Percentiles rank a stretch among this genome's conserved stretches.
phyloP scores from a whole-genome alignment of 1,140 invertebrate species.

The Anastrepha ludens region DNA sequence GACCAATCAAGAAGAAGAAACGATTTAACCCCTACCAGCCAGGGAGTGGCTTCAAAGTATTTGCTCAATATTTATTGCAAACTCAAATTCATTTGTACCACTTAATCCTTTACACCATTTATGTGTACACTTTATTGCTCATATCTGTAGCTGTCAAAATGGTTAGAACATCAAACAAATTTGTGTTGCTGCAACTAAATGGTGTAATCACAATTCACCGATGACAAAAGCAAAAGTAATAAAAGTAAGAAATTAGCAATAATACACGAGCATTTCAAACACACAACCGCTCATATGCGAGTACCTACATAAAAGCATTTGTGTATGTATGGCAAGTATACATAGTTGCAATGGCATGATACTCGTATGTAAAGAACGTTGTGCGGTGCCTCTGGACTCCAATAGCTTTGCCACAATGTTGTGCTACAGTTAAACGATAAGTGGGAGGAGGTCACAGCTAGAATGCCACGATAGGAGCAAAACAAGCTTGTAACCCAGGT shows the following conservation, averaged over 20 bases:
- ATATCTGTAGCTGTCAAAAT: background rate
- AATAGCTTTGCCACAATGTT: slow-evolving; percentile 12
- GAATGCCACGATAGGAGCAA: background rate
- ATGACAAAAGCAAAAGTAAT: background rate
- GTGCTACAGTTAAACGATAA: slow-evolving; percentile 27
- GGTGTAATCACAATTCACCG: slow-evolving; percentile 4
- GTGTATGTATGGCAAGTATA: background rate
- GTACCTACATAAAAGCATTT: background rate
- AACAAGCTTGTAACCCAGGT: slow-evolving; percentile 34
- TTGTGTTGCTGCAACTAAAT: background rate
- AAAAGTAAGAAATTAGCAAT: slow-evolving; percentile 45
- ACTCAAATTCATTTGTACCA: background rate
- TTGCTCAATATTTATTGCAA: background rate
- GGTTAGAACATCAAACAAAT: background rate
- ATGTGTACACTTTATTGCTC: background rate
- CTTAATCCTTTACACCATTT: background rate
- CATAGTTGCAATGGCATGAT: too few species aligned
- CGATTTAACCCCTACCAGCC: too few species aligned
- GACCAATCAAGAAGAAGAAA: too few species aligned
- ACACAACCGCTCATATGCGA: background rate
- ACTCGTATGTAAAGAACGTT: background rate
- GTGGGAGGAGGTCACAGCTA: slow-evolving; percentile 17
- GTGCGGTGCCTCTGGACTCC: background rate
- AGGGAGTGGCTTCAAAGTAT: too few species aligned
- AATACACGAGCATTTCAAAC: background rate